A percentile compares a stretch with the other conserved stretches of the same genome.
Conservation (phyloP, 2,113 vertebrate genomes). For the Serinus canaria region DNA sequence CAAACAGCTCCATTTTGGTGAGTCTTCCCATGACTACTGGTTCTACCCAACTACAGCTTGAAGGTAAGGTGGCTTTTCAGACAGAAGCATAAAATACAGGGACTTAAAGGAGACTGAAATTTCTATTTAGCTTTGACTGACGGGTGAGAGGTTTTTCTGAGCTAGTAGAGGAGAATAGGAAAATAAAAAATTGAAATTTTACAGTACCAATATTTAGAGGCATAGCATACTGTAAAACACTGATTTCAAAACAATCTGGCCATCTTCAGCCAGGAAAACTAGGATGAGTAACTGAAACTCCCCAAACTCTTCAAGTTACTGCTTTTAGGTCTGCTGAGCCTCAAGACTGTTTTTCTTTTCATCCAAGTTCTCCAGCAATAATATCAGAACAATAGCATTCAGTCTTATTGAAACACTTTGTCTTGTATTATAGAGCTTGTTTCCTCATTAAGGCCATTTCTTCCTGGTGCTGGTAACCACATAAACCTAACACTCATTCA, state of each 20-base stretch:
- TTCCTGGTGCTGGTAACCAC: conserved; percentile 22
- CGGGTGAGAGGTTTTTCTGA: background rate
- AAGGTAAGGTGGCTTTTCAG: background rate
- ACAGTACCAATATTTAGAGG: background rate
- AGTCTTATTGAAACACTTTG: conserved; percentile 6
- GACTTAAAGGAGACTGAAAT: background rate
- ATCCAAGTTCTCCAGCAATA: background rate
- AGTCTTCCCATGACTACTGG: background rate
- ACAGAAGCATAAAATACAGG: background rate
- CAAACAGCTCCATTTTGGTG: background rate
- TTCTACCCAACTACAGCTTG: background rate
- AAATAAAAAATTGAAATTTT: background rate
- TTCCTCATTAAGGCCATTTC: conserved; percentile 31
- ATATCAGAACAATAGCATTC: background rate
- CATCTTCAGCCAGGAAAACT: background rate
- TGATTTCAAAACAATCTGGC: background rate
- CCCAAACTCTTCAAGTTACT: background rate
- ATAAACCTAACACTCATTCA: conserved; percentile 46
- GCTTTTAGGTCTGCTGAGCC: background rate
- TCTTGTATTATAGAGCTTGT: background rate
- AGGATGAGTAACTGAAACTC: background rate
- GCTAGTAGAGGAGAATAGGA: background rate
- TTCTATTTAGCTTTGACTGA: background rate
- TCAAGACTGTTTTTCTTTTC: background rate
- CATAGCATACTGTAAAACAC: background rate